A percentile compares a stretch with the other conserved stretches of the same genome.
Evolutionary conservation across 2,113 vertebrate genomes (phyloP).

Genomic region (Myrmecophaga tridactyla): DNA sequence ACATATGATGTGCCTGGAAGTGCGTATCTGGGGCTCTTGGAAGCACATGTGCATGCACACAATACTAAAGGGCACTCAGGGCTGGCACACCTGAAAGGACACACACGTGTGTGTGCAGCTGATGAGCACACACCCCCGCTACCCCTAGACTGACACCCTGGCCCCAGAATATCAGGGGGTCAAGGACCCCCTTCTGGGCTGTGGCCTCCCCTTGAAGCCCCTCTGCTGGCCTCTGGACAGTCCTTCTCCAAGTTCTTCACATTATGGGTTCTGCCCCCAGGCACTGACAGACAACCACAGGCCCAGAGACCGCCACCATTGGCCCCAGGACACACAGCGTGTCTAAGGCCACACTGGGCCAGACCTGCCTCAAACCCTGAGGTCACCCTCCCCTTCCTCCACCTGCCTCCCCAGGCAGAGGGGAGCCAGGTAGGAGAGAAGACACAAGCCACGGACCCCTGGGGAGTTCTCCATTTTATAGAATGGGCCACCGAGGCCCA

Average conservation of each 20-base stretch:
- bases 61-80: too few species aligned
- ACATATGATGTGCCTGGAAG: background rate
- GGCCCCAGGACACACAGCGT: background rate
- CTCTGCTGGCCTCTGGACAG: background rate
- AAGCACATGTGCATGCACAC: background rate
- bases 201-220: background rate
- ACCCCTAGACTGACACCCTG: background rate
- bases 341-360: background rate
- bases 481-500: background rate
- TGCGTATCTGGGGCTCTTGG: background rate
- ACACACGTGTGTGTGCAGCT: accelerated
- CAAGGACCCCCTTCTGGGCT: background rate
- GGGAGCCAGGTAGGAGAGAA: background rate
- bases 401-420: background rate
- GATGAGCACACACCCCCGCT: background rate
- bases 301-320: background rate
- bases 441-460: background rate
- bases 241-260: background rate
- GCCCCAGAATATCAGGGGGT: background rate
- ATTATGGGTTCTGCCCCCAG: background rate
- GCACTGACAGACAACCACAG: background rate
- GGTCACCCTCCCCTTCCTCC: background rate
- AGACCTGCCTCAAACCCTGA: background rate
- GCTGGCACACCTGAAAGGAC: background rate
- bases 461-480: background rate